Conservation (phyloP, 2,797 vertebrate genomes). For the Limnodromus scolopaceus region DNA sequence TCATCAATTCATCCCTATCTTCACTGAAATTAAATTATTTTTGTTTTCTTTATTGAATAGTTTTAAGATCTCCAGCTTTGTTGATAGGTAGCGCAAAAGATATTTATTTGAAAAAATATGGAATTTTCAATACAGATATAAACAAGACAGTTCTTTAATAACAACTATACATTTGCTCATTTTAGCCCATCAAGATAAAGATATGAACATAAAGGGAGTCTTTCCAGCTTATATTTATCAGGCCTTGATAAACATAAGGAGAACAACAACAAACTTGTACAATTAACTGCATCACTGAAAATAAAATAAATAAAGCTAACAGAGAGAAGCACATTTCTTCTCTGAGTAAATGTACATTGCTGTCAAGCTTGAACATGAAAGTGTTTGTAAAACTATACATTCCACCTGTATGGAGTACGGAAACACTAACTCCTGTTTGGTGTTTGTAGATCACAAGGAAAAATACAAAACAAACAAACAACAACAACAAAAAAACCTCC, state of each 20-base stretch:
- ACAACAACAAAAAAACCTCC: rapidly evolving
- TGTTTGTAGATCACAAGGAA: background rate
- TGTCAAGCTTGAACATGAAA: background rate
- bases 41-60: background rate
- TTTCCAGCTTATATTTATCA: background rate
- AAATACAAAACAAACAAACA: background rate
- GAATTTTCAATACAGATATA: background rate
- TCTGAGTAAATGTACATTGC: background rate
- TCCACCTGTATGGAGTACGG: background rate
- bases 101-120: background rate
- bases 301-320: background rate
- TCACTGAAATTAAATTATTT: background rate
- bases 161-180: background rate
- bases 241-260: background rate
- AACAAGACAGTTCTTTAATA: background rate
- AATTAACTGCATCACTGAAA: background rate
- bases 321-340: background rate
- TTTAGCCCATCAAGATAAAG: background rate
- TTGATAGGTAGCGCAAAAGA: background rate
- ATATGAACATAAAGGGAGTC: background rate
- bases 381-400: background rate
- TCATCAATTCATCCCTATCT: background rate
- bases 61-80: background rate
- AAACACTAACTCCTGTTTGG: rapidly evolving
- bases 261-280: background rate